Base-by-base conservation (phyloP, 2,797 vertebrate species). In the Mormyrus hasselquistii region DNA sequence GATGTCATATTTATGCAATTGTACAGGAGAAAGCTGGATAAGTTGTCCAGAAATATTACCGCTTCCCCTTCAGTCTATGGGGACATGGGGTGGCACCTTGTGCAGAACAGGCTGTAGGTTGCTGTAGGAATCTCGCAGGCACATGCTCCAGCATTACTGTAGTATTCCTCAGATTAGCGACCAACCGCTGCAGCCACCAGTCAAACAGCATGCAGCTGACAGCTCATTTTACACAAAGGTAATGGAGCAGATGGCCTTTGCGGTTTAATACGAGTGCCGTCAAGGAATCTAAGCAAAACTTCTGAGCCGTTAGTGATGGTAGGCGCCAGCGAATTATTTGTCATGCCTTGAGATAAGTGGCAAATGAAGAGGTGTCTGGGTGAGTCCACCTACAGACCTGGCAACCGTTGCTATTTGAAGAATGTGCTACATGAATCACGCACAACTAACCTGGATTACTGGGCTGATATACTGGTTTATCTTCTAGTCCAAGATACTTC, bases 261-360 rank as follows among this genome's bases (percentile, higher is more conserved):
- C 95, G 96, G 95, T 96, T 97, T 97, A 97, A 97, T 96, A 95
- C 94, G 95, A 94, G 95, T 94, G 95, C 95, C 96, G 96, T 96
- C 96, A 96, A 96, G 92, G 91, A 93, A 94, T 95, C 95, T 95
- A 93, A 94, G 94, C 94, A 95, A 94, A 93, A 95, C 94, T 94
- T 94, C 96, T 97, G 94, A 92, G 95, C 95, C 96, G 96, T 97
- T 96, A 96, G 90, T 85, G 89, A 93, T 95, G 96, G 96, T 95
- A 97, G 96, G 95, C 94, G 91, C 93, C 91, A 91, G 92, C 95
- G 96, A 97, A 96, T 97, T 97, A 96, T 97, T 95, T 96, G 96
- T 97, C 95, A 96, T 96, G 95, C 95, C 92, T 93, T 93, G 94
- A 92, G 95, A 95, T 95, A 96, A 97, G 94, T 93, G 93, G 92